These are phyloP conservation scores for Eufriesea mexicana DNA, from an alignment of 1,140 invertebrate genomes.

Conservation along the genomic window DNA sequence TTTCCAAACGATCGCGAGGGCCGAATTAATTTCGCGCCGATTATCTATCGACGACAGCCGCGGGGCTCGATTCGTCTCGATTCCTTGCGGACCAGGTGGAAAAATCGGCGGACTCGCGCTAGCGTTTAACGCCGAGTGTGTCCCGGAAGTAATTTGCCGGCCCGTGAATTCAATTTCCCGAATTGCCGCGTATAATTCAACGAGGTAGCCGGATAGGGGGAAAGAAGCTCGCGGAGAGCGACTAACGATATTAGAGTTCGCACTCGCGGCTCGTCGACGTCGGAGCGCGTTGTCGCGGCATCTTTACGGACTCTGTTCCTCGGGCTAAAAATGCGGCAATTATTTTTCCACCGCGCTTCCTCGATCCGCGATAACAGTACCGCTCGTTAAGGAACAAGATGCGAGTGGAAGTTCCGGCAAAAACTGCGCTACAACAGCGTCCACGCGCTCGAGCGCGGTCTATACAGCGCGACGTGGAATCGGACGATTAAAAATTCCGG, in stretches of 20 bases:
- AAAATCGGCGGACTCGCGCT: not conserved
- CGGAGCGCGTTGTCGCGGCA: not conserved
- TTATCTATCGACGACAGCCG: not conserved
- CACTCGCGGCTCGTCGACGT: not conserved
- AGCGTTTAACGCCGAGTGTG: too few relatives aligned
- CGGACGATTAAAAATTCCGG: not conserved
- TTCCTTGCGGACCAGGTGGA: not conserved
- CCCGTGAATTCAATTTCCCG: not conserved
- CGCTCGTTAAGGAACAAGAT: not conserved
- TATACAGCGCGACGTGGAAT: not conserved
- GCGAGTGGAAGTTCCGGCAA: not conserved
- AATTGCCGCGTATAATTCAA: not conserved
- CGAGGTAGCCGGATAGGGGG: too few relatives aligned
- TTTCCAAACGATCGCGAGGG: conserved; percentile 24
- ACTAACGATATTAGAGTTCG: not conserved
- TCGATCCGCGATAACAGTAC: not conserved
- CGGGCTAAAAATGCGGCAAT: not conserved
- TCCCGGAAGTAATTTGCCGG: not conserved
- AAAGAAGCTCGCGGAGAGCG: not conserved
- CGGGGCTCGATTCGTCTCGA: not conserved
- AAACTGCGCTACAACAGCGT: not conserved
- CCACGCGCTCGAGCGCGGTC: too few relatives aligned
- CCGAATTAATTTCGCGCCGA: conserved; percentile 4
- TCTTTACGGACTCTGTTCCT: conserved; percentile 10
- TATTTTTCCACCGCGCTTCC: not conserved